Percentiles rank a stretch among this genome's conserved stretches.
phyloP scores from a whole-genome alignment of 1,140 invertebrate genomes.

The Drosophila sproati region DNA sequence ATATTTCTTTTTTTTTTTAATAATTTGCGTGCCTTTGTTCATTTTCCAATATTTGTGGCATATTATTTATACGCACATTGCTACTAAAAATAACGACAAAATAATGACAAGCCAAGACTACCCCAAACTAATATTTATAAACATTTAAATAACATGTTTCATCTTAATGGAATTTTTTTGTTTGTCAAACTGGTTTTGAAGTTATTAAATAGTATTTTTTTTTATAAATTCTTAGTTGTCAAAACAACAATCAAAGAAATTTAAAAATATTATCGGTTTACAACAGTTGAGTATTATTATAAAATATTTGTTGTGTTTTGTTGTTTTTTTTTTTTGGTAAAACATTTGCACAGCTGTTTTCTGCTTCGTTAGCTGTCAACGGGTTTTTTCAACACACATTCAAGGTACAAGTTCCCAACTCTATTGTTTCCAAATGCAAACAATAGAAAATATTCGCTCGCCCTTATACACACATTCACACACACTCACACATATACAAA shows the following conservation, averaged over 20 bases:
- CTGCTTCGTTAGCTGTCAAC: conserved; percentile 20
- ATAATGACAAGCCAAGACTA: no score
- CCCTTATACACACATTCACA: conserved; percentile 54
- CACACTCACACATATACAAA: neutral
- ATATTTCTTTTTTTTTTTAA: neutral
- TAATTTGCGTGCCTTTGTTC: neutral
- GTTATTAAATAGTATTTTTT: neutral
- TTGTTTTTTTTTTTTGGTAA: neutral
- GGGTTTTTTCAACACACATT: conserved; percentile 66
- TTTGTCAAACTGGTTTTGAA: neutral
- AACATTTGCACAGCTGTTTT: conserved; percentile 67
- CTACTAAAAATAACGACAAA: neutral
- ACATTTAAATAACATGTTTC: neutral
- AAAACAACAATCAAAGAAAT: neutral
- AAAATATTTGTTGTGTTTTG: neutral
- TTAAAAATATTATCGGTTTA: neutral
- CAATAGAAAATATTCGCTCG: conserved; percentile 65
- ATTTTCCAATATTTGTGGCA: neutral
- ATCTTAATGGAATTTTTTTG: neutral
- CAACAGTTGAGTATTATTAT: neutral
- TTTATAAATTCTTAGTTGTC: neutral
- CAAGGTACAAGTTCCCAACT: conserved; percentile 75
- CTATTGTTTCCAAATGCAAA: conserved; percentile 60
- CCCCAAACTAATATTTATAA: neutral
- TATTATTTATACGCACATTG: neutral